A percentile compares a stretch with the other conserved stretches of the same genome.
phyloP scores from a whole-genome alignment of 2,888 invertebrate genomes.

The Lagria hirta region DNA sequence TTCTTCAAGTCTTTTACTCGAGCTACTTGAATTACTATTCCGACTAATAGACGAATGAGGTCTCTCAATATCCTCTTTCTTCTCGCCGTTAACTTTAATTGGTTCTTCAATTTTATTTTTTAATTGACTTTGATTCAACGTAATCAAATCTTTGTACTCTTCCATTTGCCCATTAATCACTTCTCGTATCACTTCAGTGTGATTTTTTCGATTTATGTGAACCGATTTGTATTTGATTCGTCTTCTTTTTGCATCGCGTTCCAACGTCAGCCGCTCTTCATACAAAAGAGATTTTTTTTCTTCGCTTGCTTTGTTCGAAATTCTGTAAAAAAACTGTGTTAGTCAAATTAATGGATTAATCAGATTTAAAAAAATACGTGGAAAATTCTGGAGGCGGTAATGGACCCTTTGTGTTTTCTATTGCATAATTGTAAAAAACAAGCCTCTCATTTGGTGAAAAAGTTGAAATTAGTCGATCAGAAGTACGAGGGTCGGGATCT shows the following conservation, averaged over 20 bases:
- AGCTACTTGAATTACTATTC: constrained; percentile 24
- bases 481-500: constrained; percentile 50
- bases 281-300: constrained; percentile 49
- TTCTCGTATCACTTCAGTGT: constrained; percentile 61
- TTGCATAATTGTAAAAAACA: constrained; percentile 59
- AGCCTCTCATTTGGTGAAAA: constrained; percentile 61
- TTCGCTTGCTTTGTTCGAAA: constrained; percentile 29
- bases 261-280: constrained; percentile 57
- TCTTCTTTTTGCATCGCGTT: constrained; percentile 63
- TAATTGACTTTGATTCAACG: constrained; percentile 8
- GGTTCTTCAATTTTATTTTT: constrained; percentile 1
- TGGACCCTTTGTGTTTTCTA: constrained; percentile 47
- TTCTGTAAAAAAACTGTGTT: constrained; percentile 24
- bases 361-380: constrained; percentile 42
- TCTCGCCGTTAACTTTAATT: constrained; percentile 7
- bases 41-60: constrained; percentile 30
- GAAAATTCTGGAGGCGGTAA: constrained; percentile 47
- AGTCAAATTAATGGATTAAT: constrained; percentile 2
- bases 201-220: constrained; percentile 59
- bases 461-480: constrained; percentile 49
- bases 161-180: constrained; percentile 61
- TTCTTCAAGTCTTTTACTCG: constrained; percentile 4
- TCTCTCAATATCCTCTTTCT: constrained; percentile 23
- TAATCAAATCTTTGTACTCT: constrained; percentile 46
- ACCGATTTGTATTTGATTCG: constrained; percentile 60